A percentile compares a stretch with the other conserved stretches of the same genome.
phyloP scores from a whole-genome alignment of 1,140 invertebrate genomes.

The Bombus balteatus region DNA sequence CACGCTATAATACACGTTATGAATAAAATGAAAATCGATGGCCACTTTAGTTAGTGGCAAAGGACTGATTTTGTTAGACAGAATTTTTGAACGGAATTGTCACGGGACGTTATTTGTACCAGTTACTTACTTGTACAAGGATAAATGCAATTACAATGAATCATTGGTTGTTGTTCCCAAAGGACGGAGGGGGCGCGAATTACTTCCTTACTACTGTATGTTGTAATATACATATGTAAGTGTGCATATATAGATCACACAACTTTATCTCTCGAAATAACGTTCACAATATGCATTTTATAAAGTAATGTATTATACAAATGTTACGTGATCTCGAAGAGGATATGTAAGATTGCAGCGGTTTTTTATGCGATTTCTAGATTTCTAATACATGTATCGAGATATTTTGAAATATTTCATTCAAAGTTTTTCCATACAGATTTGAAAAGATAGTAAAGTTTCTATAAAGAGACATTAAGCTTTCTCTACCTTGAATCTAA shows the following conservation, averaged over 20 bases:
- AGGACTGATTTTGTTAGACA: not conserved
- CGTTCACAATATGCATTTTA: not conserved
- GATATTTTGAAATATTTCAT: no score
- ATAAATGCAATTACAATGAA: conserved; percentile 16
- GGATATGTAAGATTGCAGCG: no score
- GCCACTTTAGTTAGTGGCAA: not conserved
- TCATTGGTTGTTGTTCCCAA: conserved; percentile 14
- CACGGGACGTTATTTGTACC: not conserved
- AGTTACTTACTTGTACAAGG: not conserved
- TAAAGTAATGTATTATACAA: no score
- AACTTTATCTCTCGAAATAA: not conserved
- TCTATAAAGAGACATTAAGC: no score
- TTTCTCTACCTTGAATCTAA: no score
- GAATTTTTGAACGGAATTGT: not conserved
- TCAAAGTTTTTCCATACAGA: no score
- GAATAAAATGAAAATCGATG: not conserved
- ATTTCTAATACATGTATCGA: no score
- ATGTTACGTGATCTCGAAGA: no score
- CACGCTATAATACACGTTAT: no score
- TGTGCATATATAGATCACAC: not conserved
- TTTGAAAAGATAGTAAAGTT: no score
- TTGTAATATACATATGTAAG: not conserved
- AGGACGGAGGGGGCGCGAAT: not conserved
- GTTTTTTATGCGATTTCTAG: no score
- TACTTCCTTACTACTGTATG: not conserved